phyloP scores from a whole-genome alignment of 1,140 invertebrate species.

The Pararge aegeria region DNA sequence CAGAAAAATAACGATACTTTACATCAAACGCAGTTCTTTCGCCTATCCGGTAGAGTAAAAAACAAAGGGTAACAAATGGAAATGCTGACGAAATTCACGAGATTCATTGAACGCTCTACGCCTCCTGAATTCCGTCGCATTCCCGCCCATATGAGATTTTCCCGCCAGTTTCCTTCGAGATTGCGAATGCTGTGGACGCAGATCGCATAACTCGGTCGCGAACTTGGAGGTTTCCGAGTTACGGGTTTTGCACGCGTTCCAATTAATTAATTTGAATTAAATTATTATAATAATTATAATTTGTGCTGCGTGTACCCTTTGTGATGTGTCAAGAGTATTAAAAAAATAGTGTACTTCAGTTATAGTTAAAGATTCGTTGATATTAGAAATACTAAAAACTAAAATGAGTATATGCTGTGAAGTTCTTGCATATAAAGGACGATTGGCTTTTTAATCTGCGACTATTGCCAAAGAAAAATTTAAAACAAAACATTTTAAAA shows the following conservation, averaged over 20 bases:
- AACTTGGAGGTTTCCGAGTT: slow-evolving; percentile 4
- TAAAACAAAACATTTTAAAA: no score
- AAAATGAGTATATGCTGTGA: no score
- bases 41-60: slow-evolving; percentile 1
- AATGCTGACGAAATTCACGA: slow-evolving; percentile 15
- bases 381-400: no score
- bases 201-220: background rate
- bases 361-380: no score
- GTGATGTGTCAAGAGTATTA: background rate
- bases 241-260: slow-evolving; percentile 1
- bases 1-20: background rate
- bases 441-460: no score
- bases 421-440: no score
- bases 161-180: slow-evolving; percentile 65
- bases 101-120: slow-evolving; percentile 12
- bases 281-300: background rate
- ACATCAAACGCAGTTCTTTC: background rate
- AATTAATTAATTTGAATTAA: background rate
- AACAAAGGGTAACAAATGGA: slow-evolving; percentile 19
- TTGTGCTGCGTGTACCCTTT: background rate
- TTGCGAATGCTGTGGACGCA: slow-evolving; percentile 49
- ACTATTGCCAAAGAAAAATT: no score
- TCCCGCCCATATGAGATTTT: slow-evolving; percentile 46
- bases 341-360: no score
- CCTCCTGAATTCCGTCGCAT: slow-evolving; percentile 12